phyloP scores from a whole-genome alignment of 2,113 vertebrate species.

The Lophochroa leadbeateri region DNA sequence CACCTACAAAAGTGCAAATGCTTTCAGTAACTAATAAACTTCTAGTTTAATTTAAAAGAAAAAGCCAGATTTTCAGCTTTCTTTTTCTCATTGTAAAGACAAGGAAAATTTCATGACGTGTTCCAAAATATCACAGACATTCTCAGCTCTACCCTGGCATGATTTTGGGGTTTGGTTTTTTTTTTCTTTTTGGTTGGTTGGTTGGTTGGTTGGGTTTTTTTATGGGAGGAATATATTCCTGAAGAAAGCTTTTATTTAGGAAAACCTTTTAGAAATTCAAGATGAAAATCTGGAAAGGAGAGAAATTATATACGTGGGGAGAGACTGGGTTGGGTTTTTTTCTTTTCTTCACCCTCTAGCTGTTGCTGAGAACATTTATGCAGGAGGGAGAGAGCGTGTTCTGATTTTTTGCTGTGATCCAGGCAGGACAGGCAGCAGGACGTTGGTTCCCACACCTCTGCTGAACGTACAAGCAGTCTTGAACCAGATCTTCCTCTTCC shows the following conservation, averaged over 20 bases:
- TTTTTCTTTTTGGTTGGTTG: background rate
- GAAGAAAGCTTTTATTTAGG: background rate
- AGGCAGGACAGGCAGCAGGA: background rate
- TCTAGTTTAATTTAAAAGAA: background rate
- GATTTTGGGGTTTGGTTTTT: background rate
- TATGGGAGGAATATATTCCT: background rate
- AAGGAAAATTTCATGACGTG: background rate
- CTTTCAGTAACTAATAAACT: background rate
- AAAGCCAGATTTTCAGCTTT: background rate
- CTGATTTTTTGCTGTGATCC: background rate
- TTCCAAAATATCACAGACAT: background rate
- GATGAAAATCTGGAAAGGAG: background rate
- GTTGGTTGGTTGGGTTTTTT: background rate
- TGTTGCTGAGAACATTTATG: background rate
- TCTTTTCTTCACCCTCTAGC: background rate
- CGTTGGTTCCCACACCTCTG: fast-evolving
- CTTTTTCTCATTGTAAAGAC: background rate
- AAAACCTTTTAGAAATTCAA: background rate
- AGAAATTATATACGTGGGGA: background rate
- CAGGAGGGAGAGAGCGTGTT: background rate
- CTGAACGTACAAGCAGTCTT: fast-evolving
- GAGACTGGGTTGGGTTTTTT: fast-evolving
- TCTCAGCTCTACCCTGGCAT: background rate
- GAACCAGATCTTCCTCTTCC: background rate
- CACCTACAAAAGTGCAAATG: background rate